These are phyloP conservation scores for Lithophane leautieri DNA, from an alignment of 2,888 invertebrate species.

Conservation along the genomic window DNA sequence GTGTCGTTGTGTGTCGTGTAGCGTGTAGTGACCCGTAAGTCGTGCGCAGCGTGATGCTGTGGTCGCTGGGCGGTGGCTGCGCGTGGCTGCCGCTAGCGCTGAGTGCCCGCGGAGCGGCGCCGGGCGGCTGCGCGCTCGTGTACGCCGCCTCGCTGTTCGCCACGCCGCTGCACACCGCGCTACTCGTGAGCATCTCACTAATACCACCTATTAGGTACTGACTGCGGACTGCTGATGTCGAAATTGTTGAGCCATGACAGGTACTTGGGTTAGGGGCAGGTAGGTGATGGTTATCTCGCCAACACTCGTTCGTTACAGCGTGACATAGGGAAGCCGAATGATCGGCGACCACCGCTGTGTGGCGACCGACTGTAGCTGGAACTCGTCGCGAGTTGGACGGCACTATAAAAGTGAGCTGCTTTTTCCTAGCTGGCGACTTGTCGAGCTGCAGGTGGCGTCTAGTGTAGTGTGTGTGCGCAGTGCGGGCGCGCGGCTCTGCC, in stretches of 20 bases:
- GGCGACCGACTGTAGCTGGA: not conserved
- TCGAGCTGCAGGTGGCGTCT: not conserved
- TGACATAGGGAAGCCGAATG: too few species aligned
- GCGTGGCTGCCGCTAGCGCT: constrained; percentile 82
- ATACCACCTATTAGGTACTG: not conserved
- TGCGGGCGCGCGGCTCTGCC: constrained; percentile 77
- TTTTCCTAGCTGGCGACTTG: not conserved
- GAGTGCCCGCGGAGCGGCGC: constrained; percentile 57
- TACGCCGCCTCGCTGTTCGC: constrained; percentile 90
- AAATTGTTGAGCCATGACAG: not conserved
- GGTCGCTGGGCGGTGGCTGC: constrained; percentile 79
- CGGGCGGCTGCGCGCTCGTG: constrained; percentile 44
- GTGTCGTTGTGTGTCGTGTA: not conserved
- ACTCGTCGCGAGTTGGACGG: not conserved
- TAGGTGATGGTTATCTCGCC: not conserved
- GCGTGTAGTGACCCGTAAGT: not conserved
- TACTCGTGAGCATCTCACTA: constrained; percentile 91
- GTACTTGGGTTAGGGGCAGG: not conserved
- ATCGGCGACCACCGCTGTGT: not conserved
- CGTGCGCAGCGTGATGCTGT: constrained; percentile 75
- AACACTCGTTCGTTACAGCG: not conserved
- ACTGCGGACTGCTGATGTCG: not conserved
- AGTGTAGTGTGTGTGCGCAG: constrained; percentile 61
- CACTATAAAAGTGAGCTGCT: not conserved
- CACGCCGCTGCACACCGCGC: constrained; percentile 95